These are phyloP conservation scores for Yoshiicerus persimilis DNA, from an alignment of 1,140 invertebrate genomes.

Conservation along the genomic window DNA sequence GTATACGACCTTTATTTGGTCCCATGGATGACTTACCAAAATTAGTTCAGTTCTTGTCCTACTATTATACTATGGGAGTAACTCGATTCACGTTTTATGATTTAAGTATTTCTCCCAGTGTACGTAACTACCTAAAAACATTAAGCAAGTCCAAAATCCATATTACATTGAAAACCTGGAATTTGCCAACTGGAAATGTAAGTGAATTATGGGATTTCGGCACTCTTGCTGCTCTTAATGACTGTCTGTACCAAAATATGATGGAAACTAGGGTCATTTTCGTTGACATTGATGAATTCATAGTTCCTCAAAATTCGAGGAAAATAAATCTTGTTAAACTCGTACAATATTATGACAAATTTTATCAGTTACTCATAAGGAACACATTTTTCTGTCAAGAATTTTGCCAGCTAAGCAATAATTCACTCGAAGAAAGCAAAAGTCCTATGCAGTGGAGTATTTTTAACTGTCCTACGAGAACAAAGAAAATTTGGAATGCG, in stretches of 20 bases:
- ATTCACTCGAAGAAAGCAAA: neutral
- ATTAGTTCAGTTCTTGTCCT: constrained; percentile 42
- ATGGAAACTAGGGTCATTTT: constrained; percentile 76
- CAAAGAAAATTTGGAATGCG: constrained; percentile 41
- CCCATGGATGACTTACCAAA: constrained; percentile 36
- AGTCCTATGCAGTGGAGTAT: constrained; percentile 9
- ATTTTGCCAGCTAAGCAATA: constrained; percentile 25
- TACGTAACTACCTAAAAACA: constrained; percentile 17
- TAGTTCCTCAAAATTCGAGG: constrained; percentile 67
- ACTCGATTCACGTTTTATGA: constrained; percentile 40
- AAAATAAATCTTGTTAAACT: neutral
- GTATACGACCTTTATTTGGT: constrained; percentile 45
- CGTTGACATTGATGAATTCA: constrained; percentile 88
- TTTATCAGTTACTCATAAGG: constrained; percentile 26
- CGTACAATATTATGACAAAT: neutral
- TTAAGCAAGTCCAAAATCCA: neutral
- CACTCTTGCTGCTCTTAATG: constrained; percentile 80
- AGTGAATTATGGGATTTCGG: constrained; percentile 49
- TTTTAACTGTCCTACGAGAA: constrained; percentile 35
- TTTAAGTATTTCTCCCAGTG: constrained; percentile 29
- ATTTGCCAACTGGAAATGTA: constrained; percentile 47
- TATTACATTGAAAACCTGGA: constrained; percentile 30
- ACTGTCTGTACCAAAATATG: constrained; percentile 91
- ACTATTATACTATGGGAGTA: constrained; percentile 41
- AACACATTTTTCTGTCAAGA: constrained; percentile 48